Evolutionary conservation across 1,140 invertebrate genomes (phyloP), one percentile per base, ranked within the genome.

Genomic region (Pseudomyrmex dendroicus): DNA sequence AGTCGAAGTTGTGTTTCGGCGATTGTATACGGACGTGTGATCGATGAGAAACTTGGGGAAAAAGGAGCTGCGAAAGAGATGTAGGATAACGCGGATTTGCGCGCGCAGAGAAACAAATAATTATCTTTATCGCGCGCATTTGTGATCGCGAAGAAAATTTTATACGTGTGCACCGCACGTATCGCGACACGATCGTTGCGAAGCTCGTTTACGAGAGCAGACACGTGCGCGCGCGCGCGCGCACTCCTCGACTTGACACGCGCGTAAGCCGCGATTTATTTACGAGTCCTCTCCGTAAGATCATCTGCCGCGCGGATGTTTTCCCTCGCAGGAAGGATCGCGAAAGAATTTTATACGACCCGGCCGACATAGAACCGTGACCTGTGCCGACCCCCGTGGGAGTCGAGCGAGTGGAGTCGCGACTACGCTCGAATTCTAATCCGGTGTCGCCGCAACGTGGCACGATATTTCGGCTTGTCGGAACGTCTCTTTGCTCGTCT

Each of bases 361-460:
- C 80, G 62, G 46, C 67, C 54, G 9, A 66, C 66, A 17, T 48
- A 25, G 12, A 77, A 86, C 61, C 85, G 84, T 87, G 84, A 70
- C 67, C 62, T 56, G 67, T 35, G 22, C 4, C 52, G 80, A 15
- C 35, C 54, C 86, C 59, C 85, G 2, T 57, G 85, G 56, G 78
- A 72, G 10, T 44, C 13, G 74, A 59, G 35, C 73, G 78, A 72
- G 10, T 44, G 9, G 72, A 61, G 35, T 78, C 85, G 85, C 84
- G 85, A 91, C 89, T 83, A 86, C 84, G 85, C 86, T 76, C 86
- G 91, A 92, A 92, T 92, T 85, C 90, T 92, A 92, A 92, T 92
- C 84, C 88, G 76, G 62, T 20, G 66, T 57, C 46, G 52, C 67
- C 50, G 52, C n/a, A 56, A 15, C 83, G 86, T 64, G 84, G 85